phyloP scores from a whole-genome alignment of 2,888 invertebrate species.

The Arge pagana region DNA sequence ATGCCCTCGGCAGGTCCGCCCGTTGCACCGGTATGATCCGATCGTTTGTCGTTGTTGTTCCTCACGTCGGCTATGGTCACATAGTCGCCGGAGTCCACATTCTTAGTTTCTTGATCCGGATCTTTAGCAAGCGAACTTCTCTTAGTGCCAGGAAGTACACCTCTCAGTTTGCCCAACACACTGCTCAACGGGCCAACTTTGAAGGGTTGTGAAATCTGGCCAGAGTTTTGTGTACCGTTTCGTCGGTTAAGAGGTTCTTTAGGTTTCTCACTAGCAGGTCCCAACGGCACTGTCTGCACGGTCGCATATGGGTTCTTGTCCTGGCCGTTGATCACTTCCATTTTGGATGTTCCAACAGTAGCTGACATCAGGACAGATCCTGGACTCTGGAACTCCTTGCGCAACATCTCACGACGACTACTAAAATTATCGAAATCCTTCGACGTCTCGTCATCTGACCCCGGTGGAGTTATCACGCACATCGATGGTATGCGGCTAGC shows the following conservation, averaged over 20 bases:
- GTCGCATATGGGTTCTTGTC: slow-evolving; percentile 55
- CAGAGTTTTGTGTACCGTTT: slow-evolving; percentile 1
- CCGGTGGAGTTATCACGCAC: slow-evolving; percentile 88
- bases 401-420: slow-evolving; percentile 35
- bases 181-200: slow-evolving; percentile 67
- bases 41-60: slow-evolving; percentile 73
- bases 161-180: slow-evolving; percentile 71
- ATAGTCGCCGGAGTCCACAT: slow-evolving; percentile 74
- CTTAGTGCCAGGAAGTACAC: slow-evolving; percentile 58
- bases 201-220: slow-evolving; percentile 3
- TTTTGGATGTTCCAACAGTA: slow-evolving; percentile 53
- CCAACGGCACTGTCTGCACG: slow-evolving; percentile 44
- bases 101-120: slow-evolving; percentile 25
- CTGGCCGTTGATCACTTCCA: slow-evolving; percentile 55
- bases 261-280: slow-evolving; percentile 20
- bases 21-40: slow-evolving; percentile 32
- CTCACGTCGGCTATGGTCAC: slow-evolving; percentile 84
- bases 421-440: slow-evolving; percentile 50
- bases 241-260: slow-evolving; percentile 24
- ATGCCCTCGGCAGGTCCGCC: slow-evolving; percentile 28
- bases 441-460: slow-evolving; percentile 83
- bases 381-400: slow-evolving; percentile 33
- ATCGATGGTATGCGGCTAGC: slow-evolving; percentile 88
- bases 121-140: slow-evolving; percentile 30
- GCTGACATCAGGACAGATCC: slow-evolving; percentile 53